These are phyloP conservation scores for Myathropa florea DNA, from an alignment of 2,888 invertebrate genomes.

Conservation along the genomic window DNA sequence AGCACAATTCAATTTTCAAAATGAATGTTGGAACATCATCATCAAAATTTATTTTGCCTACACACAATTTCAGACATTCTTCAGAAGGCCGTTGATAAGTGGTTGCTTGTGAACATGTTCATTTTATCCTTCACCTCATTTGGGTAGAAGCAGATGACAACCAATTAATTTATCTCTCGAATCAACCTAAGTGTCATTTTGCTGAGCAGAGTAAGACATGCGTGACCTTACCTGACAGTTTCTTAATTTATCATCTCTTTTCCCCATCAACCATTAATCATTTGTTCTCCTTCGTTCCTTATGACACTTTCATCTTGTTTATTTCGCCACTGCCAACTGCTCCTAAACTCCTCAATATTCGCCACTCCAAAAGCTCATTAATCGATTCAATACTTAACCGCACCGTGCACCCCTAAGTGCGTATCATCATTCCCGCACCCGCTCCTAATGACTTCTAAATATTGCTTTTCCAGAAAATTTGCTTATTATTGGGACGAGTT, in stretches of 20 bases:
- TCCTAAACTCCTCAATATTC: not conserved
- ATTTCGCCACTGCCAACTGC: not conserved
- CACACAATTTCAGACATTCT: not conserved
- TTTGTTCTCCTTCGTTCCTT: not conserved
- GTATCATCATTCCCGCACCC: not conserved
- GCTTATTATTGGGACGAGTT: not conserved
- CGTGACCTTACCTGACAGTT: not conserved
- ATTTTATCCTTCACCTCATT: not conserved
- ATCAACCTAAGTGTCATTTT: not conserved
- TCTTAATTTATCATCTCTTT: not conserved
- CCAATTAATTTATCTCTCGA: not conserved
- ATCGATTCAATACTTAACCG: constrained; percentile 5
- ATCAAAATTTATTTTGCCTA: too few relatives aligned
- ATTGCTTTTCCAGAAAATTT: constrained; percentile 39
- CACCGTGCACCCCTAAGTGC: not conserved
- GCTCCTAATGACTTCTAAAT: constrained; percentile 17
- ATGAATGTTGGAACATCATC: too few relatives aligned
- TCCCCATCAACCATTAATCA: not conserved
- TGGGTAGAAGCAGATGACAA: not conserved
- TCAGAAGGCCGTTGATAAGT: not conserved
- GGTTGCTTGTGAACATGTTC: not conserved
- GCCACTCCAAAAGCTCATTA: not conserved
- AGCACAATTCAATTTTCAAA: too few relatives aligned
- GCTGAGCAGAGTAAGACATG: not conserved
- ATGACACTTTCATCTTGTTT: not conserved